Conservation (phyloP, 2,888 invertebrate species). For the Noctuana brunneofusca region DNA sequence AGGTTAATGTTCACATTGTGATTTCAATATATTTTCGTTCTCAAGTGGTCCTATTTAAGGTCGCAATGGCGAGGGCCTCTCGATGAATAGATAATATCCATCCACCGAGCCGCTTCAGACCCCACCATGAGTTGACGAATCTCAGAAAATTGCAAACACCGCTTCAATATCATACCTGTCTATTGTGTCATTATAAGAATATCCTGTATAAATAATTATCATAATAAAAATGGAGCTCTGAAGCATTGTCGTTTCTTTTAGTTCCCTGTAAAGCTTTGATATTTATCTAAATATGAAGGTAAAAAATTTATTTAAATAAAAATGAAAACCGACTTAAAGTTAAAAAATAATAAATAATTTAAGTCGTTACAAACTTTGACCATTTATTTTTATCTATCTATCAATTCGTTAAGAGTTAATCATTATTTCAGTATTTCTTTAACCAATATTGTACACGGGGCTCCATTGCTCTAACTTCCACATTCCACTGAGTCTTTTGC, state of each 20-base stretch:
- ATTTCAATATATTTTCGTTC: constrained; percentile 78
- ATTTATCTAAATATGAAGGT: too few relatives aligned
- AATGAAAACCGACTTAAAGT: too few relatives aligned
- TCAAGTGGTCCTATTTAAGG: constrained; percentile 75
- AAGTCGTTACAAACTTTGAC: too few relatives aligned
- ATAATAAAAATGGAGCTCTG: background rate
- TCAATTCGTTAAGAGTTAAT: too few relatives aligned
- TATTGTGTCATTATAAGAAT: constrained; percentile 21
- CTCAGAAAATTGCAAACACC: constrained; percentile 55
- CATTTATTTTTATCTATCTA: too few relatives aligned
- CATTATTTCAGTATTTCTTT: background rate
- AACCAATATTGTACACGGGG: background rate
- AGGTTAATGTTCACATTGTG: constrained; percentile 74
- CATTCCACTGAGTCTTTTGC: constrained; percentile 14
- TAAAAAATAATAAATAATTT: too few relatives aligned
- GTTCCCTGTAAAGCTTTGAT: too few relatives aligned
- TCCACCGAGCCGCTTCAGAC: constrained; percentile 68
- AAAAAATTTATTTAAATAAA: too few relatives aligned
- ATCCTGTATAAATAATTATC: constrained; percentile 6
- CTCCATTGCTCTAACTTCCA: constrained; percentile 4
- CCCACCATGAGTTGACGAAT: constrained; percentile 73
- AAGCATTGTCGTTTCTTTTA: too few relatives aligned
- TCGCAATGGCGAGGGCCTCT: constrained; percentile 60
- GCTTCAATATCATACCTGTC: constrained; percentile 41
- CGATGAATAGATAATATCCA: constrained; percentile 79